Evolutionary conservation across 2,113 vertebrate species (phyloP), one percentile per base, ranked within the genome.

Genomic region (Lycocorax pyrrhopterus): DNA sequence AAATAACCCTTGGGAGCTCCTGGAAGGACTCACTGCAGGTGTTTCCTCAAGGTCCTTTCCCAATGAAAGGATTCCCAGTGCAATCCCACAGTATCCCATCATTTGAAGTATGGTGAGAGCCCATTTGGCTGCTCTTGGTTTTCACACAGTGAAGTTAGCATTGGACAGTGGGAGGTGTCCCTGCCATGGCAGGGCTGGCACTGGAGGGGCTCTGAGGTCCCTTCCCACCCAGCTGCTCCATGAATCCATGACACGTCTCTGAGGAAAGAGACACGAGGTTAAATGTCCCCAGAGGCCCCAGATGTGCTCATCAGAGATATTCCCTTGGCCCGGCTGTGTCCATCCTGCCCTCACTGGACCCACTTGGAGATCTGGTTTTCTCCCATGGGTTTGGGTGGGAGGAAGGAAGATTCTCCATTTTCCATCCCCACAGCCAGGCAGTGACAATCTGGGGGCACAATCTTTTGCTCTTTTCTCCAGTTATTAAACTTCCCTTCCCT

Each of bases 111-210:
- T 10, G 16, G 10, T 20, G 30, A 7, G 62, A 21, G 5, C 35
- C 26, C 26, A 2, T 13, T 7, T 15, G 26, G 49, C 26, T 63
- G 52, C 37, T 23, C 53, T 33, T 39, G 30, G 11, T 18, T 76
- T 52, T 23, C n/a, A 2, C 7, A 8, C 29, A 19, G 4, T 8
- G 13, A 16, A 18, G 6, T 1, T 18, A 2, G 13, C 27, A 6
- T 9, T 5, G 46, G 37, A 2, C 29, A 13, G 18, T 37, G 68
- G 44, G 3, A 89, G 59, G 22, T 33, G 59, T 51, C 68, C 77
- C 68, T 80, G 76, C 26, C 75, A 3, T 14, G 56, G 30, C 66
- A 47, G 47, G 41, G 29, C 3, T 78, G 75, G 20, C 19, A 4
- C 41, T 72, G 49, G 6, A 1, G 1, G 51, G 67, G 32, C 17